phyloP scores from a whole-genome alignment of 2,888 invertebrate species.

The Incurvaria masculella region DNA sequence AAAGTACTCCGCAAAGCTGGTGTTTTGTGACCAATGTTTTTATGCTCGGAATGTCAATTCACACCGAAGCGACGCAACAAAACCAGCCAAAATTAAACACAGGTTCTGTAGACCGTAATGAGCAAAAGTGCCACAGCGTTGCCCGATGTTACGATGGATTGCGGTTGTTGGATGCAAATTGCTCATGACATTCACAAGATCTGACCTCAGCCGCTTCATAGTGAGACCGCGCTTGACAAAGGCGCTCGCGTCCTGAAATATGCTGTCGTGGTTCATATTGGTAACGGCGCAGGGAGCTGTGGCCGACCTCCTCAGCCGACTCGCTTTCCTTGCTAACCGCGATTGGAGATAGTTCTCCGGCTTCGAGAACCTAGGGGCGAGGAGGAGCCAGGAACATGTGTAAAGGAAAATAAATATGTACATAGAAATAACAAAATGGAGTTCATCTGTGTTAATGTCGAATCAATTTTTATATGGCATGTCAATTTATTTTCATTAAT shows the following conservation, averaged over 20 bases:
- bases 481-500: no score
- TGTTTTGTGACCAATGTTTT: no score
- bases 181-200: constrained; percentile 15
- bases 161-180: constrained; percentile 1
- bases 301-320: constrained; percentile 37
- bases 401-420: constrained; percentile 29
- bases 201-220: constrained; percentile 55
- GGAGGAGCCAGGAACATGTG: constrained; percentile 1
- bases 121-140: not conserved
- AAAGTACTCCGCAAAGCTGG: no score
- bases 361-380: constrained; percentile 45
- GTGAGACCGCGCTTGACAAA: constrained; percentile 52
- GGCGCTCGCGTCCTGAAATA: constrained; percentile 49
- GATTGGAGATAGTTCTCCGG: constrained; percentile 52
- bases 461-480: no score
- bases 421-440: constrained; percentile 26
- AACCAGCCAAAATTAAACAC: no score
- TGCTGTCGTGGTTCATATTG: constrained; percentile 34
- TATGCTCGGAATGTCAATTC: no score
- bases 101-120: no score
- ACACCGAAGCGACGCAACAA: no score
- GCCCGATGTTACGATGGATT: not conserved
- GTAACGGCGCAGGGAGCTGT: constrained; percentile 42
- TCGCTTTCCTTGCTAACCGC: constrained; percentile 29
- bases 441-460: no score